phyloP scores from a whole-genome alignment of 1,140 invertebrate species.

The Agraylea sexmaculata region DNA sequence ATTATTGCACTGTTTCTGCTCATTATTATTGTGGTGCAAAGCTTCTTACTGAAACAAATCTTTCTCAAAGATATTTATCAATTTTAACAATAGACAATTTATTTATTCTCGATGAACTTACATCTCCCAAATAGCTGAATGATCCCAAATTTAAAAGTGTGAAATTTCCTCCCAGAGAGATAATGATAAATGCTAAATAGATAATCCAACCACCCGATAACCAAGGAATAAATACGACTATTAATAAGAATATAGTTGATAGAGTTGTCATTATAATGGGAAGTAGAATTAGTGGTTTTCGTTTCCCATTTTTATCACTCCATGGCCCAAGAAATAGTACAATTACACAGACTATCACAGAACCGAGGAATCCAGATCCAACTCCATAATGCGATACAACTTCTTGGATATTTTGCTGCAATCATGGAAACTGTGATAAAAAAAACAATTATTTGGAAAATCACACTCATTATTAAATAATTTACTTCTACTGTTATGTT shows the following conservation, averaged over 20 bases:
- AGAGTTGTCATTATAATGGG: slow-evolving; percentile 33
- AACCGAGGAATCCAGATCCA: slow-evolving; percentile 34
- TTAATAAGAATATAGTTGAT: slow-evolving; percentile 28
- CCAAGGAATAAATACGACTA: slow-evolving; percentile 31
- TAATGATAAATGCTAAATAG: slow-evolving; percentile 33
- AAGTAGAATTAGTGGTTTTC: slow-evolving; percentile 35
- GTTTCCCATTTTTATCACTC: slow-evolving; percentile 37
- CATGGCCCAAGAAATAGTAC: slow-evolving; percentile 36
- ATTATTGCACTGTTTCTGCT: background rate
- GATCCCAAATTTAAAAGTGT: slow-evolving; percentile 30
- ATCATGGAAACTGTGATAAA: too few species aligned
- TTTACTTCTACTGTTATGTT: slow-evolving; percentile 16
- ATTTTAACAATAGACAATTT: background rate
- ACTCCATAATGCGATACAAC: slow-evolving; percentile 32
- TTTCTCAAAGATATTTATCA: too few species aligned
- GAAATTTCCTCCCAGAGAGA: slow-evolving; percentile 36
- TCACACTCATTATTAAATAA: too few species aligned
- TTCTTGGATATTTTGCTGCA: slow-evolving; percentile 34
- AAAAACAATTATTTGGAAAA: too few species aligned
- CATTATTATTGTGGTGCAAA: background rate
- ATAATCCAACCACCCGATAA: slow-evolving; percentile 30
- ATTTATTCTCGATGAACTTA: slow-evolving; percentile 25
- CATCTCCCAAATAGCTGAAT: slow-evolving; percentile 36
- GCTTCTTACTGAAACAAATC: slow-evolving; percentile 5
- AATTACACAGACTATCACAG: slow-evolving; percentile 28